These are phyloP conservation scores for Prunella himalayana DNA, from an alignment of 2,113 vertebrate genomes.

Conservation along the genomic window DNA sequence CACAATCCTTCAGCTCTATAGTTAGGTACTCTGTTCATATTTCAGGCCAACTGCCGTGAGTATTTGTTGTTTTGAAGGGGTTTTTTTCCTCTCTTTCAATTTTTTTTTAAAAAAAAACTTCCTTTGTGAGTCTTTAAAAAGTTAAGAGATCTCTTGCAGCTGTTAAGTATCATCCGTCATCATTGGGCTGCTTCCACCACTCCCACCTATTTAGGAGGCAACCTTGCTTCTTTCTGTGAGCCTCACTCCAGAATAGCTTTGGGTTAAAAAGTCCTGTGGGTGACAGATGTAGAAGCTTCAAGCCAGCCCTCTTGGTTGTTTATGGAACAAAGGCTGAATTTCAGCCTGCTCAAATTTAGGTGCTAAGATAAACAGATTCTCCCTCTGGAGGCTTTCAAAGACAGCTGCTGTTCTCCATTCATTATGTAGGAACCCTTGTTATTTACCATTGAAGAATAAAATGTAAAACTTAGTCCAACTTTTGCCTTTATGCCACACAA, in stretches of 20 bases:
- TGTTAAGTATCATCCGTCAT: background rate
- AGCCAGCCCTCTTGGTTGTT: background rate
- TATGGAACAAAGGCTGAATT: background rate
- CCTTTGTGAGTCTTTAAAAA: background rate
- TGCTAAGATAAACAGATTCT: background rate
- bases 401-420: background rate
- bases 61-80: background rate
- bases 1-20: background rate
- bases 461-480: background rate
- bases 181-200: background rate
- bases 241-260: background rate
- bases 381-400: background rate
- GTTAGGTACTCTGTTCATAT: background rate
- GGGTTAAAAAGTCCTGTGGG: background rate
- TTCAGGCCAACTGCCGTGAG: background rate
- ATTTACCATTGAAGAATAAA: background rate
- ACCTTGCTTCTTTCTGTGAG: background rate
- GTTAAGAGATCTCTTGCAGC: background rate
- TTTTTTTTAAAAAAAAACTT: background rate
- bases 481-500: background rate
- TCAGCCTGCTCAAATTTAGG: background rate
- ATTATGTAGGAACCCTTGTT: background rate
- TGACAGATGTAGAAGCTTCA: background rate
- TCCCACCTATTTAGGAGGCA: background rate
- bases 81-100: background rate